phyloP scores from a whole-genome alignment of 64 coral and sea anemone species.

The Platygyra sinensis region DNA sequence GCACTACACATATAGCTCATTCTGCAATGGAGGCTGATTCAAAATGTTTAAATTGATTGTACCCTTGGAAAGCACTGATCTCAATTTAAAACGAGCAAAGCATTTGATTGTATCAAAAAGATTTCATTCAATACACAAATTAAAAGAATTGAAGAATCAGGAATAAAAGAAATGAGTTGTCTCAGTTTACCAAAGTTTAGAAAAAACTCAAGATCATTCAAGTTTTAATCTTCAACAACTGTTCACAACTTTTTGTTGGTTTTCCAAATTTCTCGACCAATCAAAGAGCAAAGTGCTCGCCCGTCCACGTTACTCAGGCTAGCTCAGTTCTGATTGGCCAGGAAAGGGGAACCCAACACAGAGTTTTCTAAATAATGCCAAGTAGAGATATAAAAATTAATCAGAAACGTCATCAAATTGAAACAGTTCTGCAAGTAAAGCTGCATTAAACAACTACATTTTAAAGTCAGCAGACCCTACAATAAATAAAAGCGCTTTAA shows the following conservation, averaged over 20 bases:
- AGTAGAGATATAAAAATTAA: not conserved
- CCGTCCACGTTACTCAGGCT: not conserved
- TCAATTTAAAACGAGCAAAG: no score
- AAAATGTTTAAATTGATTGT: not conserved
- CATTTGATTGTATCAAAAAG: not conserved
- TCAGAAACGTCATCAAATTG: not conserved
- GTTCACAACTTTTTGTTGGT: not conserved
- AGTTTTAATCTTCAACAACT: not conserved
- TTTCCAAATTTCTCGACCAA: not conserved
- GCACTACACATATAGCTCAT: not conserved
- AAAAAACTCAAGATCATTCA: not conserved
- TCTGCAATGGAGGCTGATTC: slow-evolving; percentile 8
- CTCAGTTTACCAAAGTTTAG: not conserved
- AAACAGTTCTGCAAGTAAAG: not conserved
- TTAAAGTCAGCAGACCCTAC: not conserved
- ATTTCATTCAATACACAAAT: no score
- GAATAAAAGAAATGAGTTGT: no score
- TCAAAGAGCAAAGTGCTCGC: not conserved
- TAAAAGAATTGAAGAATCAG: no score
- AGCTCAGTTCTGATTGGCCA: not conserved
- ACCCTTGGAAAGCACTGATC: no score
- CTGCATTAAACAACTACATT: not conserved
- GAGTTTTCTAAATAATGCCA: not conserved
- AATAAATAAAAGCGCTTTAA: not conserved
- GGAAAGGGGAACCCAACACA: not conserved